These are phyloP conservation scores for Meriones psammophilus DNA, from an alignment of 2,797 vertebrate genomes.

Conservation along the genomic window DNA sequence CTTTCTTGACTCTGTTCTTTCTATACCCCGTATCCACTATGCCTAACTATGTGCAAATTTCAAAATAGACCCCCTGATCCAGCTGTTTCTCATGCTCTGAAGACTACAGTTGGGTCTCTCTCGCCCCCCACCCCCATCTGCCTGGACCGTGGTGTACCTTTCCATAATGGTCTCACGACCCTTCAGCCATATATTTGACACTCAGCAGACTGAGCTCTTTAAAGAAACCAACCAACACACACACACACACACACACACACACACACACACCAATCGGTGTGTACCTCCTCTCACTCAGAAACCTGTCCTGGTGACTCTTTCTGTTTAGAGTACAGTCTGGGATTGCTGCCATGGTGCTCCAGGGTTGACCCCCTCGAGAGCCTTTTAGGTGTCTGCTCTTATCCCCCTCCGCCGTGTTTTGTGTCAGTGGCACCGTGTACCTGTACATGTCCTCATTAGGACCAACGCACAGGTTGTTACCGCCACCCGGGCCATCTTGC, in stretches of 20 bases:
- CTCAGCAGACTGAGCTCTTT: neutral
- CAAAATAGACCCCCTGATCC: neutral
- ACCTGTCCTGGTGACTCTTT: neutral
- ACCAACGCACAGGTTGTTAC: neutral
- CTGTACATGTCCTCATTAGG: neutral
- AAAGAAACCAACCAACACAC: too few relatives aligned
- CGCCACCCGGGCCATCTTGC: neutral
- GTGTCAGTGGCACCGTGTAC: neutral
- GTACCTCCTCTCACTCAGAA: neutral
- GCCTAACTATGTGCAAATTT: neutral
- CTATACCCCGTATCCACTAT: neutral
- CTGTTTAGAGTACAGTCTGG: conserved; percentile 8
- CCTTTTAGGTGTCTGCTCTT: neutral
- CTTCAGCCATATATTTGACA: neutral
- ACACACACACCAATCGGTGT: too few relatives aligned
- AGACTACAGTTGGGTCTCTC: neutral
- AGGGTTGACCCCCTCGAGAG: neutral
- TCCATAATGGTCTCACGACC: neutral
- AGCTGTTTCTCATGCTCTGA: neutral
- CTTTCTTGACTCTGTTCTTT: neutral
- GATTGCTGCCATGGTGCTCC: neutral
- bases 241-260: too few relatives aligned
- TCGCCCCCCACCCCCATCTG: neutral
- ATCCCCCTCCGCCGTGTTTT: neutral
- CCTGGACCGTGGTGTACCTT: neutral